These are phyloP conservation scores for Aradophagus sp. DNA, from an alignment of 1,140 invertebrate species.

Conservation along the genomic window DNA sequence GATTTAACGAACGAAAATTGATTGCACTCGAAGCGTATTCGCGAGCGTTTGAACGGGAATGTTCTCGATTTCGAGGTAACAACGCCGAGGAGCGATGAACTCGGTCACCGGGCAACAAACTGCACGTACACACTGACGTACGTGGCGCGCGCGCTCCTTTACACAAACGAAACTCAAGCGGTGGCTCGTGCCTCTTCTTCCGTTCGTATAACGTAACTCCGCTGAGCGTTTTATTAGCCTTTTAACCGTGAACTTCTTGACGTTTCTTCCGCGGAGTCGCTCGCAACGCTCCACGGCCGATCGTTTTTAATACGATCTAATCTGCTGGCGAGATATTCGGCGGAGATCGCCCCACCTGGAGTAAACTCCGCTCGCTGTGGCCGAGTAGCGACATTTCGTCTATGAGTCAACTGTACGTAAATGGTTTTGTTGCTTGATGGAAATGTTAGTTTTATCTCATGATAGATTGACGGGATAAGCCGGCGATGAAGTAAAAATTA, in stretches of 20 bases:
- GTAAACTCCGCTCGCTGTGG: constrained; percentile 5
- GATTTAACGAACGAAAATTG: too few relatives aligned
- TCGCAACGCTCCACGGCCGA: constrained; percentile 25
- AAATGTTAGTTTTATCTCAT: too few relatives aligned
- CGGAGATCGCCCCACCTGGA: constrained; percentile 8
- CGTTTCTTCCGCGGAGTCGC: constrained; percentile 45
- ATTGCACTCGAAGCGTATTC: too few relatives aligned
- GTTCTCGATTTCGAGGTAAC: constrained; percentile 71
- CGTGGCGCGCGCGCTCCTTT: constrained; percentile 40
- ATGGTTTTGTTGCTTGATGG: too few relatives aligned
- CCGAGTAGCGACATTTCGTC: neutral
- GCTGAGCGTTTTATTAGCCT: constrained; percentile 62
- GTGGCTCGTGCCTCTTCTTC: constrained; percentile 51
- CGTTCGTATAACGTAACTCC: constrained; percentile 62
- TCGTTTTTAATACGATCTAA: constrained; percentile 32
- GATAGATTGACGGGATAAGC: too few relatives aligned
- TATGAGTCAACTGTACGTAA: too few relatives aligned
- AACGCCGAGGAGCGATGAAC: constrained; percentile 71
- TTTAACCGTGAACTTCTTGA: constrained; percentile 69
- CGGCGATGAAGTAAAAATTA: too few relatives aligned
- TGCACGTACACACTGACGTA: constrained; percentile 61
- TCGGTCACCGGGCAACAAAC: constrained; percentile 76
- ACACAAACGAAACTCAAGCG: constrained; percentile 49
- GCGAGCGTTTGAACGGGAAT: constrained; percentile 60
- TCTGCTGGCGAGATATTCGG: constrained; percentile 1